These are phyloP conservation scores for Gerris buenoi DNA, from an alignment of 1,140 invertebrate species.

Conservation along the genomic window DNA sequence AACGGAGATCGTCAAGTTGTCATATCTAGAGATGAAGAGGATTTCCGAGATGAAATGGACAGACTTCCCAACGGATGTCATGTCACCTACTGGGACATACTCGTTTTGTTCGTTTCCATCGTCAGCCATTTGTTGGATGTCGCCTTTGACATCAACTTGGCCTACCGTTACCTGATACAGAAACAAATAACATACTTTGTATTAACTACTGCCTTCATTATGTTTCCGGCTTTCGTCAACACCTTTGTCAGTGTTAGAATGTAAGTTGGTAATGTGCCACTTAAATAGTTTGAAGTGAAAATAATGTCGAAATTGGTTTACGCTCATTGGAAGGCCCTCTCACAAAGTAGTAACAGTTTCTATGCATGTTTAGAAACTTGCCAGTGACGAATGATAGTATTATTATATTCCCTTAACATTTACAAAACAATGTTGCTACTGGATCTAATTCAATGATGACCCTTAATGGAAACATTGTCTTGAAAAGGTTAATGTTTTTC, in stretches of 20 bases:
- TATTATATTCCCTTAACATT: not conserved
- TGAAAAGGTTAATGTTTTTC: no score
- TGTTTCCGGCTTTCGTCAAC: constrained; percentile 45
- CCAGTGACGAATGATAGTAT: not conserved
- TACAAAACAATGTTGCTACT: no score
- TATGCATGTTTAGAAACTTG: not conserved
- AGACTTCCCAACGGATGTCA: constrained; percentile 14
- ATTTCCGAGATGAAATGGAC: constrained; percentile 2
- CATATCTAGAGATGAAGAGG: not conserved
- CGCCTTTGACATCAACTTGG: constrained; percentile 45
- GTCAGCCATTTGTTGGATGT: constrained; percentile 45
- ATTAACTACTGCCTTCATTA: constrained; percentile 42
- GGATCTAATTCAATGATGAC: no score
- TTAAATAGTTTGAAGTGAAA: not conserved
- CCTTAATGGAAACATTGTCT: no score
- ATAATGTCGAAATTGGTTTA: not conserved
- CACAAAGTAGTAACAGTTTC: not conserved
- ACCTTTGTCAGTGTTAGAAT: constrained; percentile 45
- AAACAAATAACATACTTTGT: constrained; percentile 37
- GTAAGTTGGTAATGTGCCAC: constrained; percentile 34
- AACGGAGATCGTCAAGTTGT: constrained; percentile 3
- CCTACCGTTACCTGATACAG: constrained; percentile 30
- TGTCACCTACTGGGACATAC: constrained; percentile 32
- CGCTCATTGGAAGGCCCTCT: not conserved
- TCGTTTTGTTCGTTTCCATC: constrained; percentile 36